Evolutionary conservation across 2,797 vertebrate genomes (phyloP).

Genomic region (Notolabrus celidotus): DNA sequence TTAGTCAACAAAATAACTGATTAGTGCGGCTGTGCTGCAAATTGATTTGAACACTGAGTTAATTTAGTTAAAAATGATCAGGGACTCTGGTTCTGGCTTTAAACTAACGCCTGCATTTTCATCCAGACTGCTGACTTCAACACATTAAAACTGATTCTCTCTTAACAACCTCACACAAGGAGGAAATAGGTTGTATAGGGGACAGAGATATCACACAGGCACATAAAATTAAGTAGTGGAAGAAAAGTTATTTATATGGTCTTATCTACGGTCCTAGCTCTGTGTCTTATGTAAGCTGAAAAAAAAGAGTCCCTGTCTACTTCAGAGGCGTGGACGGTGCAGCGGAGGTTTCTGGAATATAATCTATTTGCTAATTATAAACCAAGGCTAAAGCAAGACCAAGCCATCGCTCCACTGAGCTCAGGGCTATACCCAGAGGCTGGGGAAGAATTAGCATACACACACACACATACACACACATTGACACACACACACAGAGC

Average conservation of each 20-base stretch:
- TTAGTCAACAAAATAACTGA: background rate
- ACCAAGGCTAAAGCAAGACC: conserved; percentile 58
- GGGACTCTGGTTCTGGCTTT: no score
- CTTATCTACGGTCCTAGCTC: conserved; percentile 32
- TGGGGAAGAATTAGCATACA: conserved; percentile 53
- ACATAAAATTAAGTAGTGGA: conserved; percentile 18
- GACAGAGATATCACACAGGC: conserved; percentile 36
- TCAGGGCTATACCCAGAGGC: conserved; percentile 53
- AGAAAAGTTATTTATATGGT: conserved; percentile 42
- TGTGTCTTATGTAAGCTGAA: conserved; percentile 45
- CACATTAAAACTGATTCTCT: background rate
- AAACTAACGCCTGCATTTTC: no score
- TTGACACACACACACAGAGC: conserved; percentile 8
- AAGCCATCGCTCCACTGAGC: conserved; percentile 43
- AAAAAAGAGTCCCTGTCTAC: conserved; percentile 49
- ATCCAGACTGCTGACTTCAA: conserved; percentile 12
- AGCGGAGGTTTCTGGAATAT: conserved; percentile 54
- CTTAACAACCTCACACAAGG: background rate
- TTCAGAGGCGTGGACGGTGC: conserved; percentile 46
- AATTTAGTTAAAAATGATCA: background rate
- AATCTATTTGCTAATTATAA: conserved; percentile 76
- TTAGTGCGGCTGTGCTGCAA: background rate
- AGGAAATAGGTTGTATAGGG: background rate
- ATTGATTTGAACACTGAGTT: no score
- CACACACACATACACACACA: conserved; percentile 20